Evolutionary conservation across 2,113 vertebrate species (phyloP).

Genomic region (Thunnus maccoyii): DNA sequence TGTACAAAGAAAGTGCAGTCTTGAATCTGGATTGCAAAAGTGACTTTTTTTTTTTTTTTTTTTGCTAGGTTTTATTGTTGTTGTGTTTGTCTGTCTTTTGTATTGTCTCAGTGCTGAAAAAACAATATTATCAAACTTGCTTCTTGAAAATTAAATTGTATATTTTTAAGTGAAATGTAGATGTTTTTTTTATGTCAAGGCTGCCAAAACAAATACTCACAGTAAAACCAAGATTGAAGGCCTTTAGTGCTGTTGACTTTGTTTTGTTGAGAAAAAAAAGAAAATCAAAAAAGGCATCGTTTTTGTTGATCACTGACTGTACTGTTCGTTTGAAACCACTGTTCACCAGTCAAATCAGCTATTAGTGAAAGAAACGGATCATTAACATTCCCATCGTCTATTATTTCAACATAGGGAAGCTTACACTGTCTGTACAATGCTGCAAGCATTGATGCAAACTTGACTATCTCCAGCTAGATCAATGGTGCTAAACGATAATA

Average conservation of each 20-base stretch:
- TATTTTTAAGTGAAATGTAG: constrained; percentile 88
- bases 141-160: constrained; percentile 87
- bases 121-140: constrained; percentile 84
- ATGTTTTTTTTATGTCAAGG: constrained; percentile 75
- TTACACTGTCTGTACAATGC: constrained; percentile 64
- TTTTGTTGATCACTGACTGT: constrained; percentile 32
- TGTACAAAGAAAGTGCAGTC: constrained; percentile 81
- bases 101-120: constrained; percentile 85
- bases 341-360: constrained; percentile 50
- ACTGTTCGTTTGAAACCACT: constrained; percentile 41
- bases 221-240: constrained; percentile 68
- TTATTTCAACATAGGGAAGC: constrained; percentile 34
- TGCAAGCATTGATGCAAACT: constrained; percentile 52
- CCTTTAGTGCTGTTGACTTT: constrained; percentile 70
- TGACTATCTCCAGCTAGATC: constrained; percentile 48
- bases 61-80: constrained; percentile 64
- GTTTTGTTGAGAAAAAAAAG: constrained; percentile 43
- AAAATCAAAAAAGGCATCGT: constrained; percentile 29
- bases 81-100: constrained; percentile 79
- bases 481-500: constrained; percentile 77
- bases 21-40: constrained; percentile 81
- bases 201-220: constrained; percentile 74
- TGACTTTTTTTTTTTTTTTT: constrained; percentile 70
- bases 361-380: neutral
- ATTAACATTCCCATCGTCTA: constrained; percentile 47